Conservation (phyloP, 1,140 invertebrate genomes). For the Sinella curviseta region DNA sequence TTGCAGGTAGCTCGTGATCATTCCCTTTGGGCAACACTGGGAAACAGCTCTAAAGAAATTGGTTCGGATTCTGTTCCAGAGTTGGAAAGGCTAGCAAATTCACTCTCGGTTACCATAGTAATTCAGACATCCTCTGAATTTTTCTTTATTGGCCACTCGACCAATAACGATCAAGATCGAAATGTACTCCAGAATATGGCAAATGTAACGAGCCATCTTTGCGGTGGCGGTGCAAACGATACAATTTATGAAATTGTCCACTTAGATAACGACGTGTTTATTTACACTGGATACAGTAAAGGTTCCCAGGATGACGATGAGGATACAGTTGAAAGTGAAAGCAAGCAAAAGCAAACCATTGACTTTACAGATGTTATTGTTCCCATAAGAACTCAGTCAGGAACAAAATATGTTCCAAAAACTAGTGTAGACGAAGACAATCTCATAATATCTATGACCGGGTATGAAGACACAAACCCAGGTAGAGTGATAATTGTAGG, state of each 20-base stretch:
- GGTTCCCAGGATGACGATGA: background rate
- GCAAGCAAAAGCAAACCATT: background rate
- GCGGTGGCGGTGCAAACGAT: background rate
- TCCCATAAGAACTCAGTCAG: background rate
- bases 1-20: background rate
- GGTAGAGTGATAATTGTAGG: background rate
- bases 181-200: background rate
- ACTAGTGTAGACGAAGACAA: background rate
- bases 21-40: no score
- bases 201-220: background rate
- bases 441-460: background rate
- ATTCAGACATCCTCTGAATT: no score
- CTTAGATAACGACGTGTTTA: background rate
- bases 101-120: no score
- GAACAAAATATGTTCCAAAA: background rate
- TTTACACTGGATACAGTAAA: background rate
- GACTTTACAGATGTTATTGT: background rate
- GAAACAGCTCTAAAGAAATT: no score
- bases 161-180: background rate
- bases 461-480: background rate
- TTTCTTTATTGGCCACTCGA: background rate
- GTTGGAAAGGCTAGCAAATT: no score
- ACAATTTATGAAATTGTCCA: conserved; percentile 13
- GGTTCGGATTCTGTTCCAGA: no score
- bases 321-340: background rate